phyloP scores from a whole-genome alignment of 1,140 invertebrate species.

The Drosophila ohnishii region DNA sequence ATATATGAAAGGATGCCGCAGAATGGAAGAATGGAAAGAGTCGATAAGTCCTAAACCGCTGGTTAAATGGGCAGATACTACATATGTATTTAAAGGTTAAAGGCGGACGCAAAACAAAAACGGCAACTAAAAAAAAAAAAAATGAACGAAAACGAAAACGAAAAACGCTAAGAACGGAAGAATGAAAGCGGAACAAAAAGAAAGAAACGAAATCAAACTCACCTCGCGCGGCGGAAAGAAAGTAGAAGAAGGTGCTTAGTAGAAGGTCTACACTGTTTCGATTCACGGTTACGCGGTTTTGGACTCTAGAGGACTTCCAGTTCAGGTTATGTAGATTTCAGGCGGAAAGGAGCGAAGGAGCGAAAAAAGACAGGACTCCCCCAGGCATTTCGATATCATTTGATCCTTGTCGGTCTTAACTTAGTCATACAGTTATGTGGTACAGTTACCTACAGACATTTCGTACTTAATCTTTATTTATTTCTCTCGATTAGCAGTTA shows the following conservation, averaged over 20 bases:
- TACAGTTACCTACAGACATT: not conserved
- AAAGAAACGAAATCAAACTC: slow-evolving; percentile 63
- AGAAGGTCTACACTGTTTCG: slow-evolving; percentile 26
- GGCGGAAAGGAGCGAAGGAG: slow-evolving; percentile 35
- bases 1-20: slow-evolving; percentile 8
- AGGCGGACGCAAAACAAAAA: slow-evolving; percentile 48
- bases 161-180: slow-evolving; percentile 26
- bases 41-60: slow-evolving; percentile 18
- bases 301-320: slow-evolving; percentile 15
- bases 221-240: slow-evolving; percentile 59
- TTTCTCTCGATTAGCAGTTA: slow-evolving; percentile 11
- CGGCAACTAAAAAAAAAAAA: slow-evolving; percentile 9
- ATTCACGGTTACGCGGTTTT: slow-evolving; percentile 9
- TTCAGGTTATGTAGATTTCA: slow-evolving; percentile 10
- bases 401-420: slow-evolving; percentile 15
- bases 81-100: slow-evolving; percentile 13
- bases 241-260: slow-evolving; percentile 56
- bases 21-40: slow-evolving; percentile 8
- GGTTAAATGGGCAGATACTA: slow-evolving; percentile 26
- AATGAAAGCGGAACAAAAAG: slow-evolving; percentile 43
- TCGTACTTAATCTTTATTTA: slow-evolving; percentile 23
- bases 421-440: not conserved
- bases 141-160: slow-evolving; percentile 18
- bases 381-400: slow-evolving; percentile 34
- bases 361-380: slow-evolving; percentile 28